A percentile compares a stretch with the other conserved stretches of the same genome.
phyloP scores from a whole-genome alignment of 2,888 invertebrate genomes.

The Ormyrus rosae region DNA sequence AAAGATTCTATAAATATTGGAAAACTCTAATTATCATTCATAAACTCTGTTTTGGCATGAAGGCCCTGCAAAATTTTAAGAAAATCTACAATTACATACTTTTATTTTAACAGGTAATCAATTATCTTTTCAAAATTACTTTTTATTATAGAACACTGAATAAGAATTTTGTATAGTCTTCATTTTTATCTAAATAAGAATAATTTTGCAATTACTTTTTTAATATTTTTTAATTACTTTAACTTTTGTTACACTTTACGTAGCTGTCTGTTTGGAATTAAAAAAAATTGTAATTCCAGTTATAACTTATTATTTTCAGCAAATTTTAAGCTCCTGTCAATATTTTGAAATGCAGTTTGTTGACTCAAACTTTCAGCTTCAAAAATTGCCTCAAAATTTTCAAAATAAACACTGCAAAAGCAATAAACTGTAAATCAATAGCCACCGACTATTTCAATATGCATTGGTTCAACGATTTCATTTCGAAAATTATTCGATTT shows the following conservation, averaged over 20 bases:
- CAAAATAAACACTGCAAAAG: not conserved
- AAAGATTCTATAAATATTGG: too few relatives aligned
- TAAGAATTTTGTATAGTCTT: not conserved
- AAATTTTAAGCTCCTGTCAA: not conserved
- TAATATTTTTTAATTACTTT: not conserved
- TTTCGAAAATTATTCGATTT: too few relatives aligned
- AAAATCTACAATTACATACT: too few relatives aligned
- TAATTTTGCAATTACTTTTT: not conserved
- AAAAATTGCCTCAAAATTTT: not conserved
- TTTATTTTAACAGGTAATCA: too few relatives aligned
- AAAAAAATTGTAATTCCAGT: not conserved
- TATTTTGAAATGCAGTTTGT: not conserved
- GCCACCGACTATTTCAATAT: too few relatives aligned
- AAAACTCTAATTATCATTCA: too few relatives aligned
- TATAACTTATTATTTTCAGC: slow-evolving; percentile 14
- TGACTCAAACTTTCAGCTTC: not conserved
- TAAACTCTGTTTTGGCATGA: too few relatives aligned
- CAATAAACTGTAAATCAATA: not conserved
- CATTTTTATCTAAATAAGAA: slow-evolving; percentile 18
- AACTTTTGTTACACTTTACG: slow-evolving; percentile 9
- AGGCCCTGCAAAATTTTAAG: too few relatives aligned
- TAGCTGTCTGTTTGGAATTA: not conserved
- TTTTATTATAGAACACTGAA: not conserved
- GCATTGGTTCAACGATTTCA: too few relatives aligned
- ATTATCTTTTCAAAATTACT: too few relatives aligned